A percentile compares a stretch with the other conserved stretches of the same genome.
Evolutionary conservation across 2,797 vertebrate genomes (phyloP).

Genomic region (Gymnoscopelus microlampas): DNA sequence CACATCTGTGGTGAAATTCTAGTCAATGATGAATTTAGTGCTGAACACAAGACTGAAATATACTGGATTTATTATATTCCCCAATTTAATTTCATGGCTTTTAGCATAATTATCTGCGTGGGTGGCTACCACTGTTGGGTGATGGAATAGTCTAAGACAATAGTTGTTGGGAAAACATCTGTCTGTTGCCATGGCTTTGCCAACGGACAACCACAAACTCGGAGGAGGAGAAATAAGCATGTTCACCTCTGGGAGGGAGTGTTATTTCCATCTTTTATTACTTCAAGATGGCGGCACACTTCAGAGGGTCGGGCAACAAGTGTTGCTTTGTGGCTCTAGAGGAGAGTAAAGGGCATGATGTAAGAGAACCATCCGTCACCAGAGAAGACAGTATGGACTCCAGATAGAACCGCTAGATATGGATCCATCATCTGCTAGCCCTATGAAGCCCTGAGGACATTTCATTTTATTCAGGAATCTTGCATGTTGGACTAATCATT

Average conservation of each 20-base stretch:
- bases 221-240: constrained; percentile 14
- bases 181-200: constrained; percentile 42
- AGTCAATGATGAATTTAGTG: constrained; percentile 38
- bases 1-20: constrained; percentile 37
- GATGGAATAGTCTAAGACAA: constrained; percentile 40
- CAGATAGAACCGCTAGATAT: not conserved
- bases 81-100: constrained; percentile 28
- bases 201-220: constrained; percentile 24
- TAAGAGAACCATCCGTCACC: constrained; percentile 29
- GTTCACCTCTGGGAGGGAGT: constrained; percentile 48
- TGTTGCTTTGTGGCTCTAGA: constrained; percentile 41
- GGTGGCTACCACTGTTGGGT: constrained; percentile 32
- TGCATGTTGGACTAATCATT: not conserved
- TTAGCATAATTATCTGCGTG: constrained; percentile 43
- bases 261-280: constrained; percentile 57
- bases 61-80: constrained; percentile 19
- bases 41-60: constrained; percentile 1
- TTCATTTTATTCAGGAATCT: too few species aligned
- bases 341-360: constrained; percentile 49
- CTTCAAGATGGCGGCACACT: constrained; percentile 60
- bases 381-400: not conserved
- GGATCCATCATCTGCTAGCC: not conserved
- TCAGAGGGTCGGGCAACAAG: constrained; percentile 48
- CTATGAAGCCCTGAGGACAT: not conserved
- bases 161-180: constrained; percentile 54